Evolutionary conservation across 1,140 invertebrate species (phyloP), one percentile per base, ranked within the genome.

Genomic region (Psilanteris sp.): DNA sequence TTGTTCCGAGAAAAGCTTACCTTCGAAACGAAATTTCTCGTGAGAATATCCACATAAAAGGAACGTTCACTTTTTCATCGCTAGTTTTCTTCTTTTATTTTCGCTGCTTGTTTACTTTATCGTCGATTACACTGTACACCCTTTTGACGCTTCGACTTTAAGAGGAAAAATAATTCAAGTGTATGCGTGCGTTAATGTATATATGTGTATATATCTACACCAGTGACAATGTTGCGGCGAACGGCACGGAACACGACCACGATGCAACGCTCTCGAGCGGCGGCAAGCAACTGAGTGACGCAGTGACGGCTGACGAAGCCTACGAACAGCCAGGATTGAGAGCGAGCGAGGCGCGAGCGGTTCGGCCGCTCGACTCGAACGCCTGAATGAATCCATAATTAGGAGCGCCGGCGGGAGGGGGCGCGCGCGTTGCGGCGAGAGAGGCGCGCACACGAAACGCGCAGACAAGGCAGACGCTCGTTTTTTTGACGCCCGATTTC

Each of bases 321-420:
- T n/a, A n/a, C n/a, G n/a, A n/a, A n/a, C n/a, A n/a, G 39, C 41
- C 55, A 39, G 61, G 55, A 48, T 50, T 62, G 43, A 11, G 57
- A 48, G 15, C 44, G 34, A 61, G 55, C 43, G 41, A n/a, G n/a
- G n/a, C n/a, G n/a, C n/a, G n/a, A n/a, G n/a, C n/a, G n/a, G n/a
- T n/a, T n/a, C n/a, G n/a, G n/a, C n/a, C n/a, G 20, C 14, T 61
- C 43, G 55, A 61, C 48, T 27, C 32, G 61, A 66, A 55, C 41
- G 62, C 29, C 62, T 81, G 78, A 82, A 82, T 82, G 79, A 82
- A 82, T 81, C 75, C 79, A 81, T 81, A 81, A 82, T 82, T 82
- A 81, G 71, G 39, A 11, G 24, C 48, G 37, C 50, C 7, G 39
- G 62, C 32, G 39, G 67, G 48, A 55, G 11, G 24, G 31, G 54